Evolutionary conservation across 92 coral and sea anemone genomes (phyloP).

Genomic region (Porites divaricata): DNA sequence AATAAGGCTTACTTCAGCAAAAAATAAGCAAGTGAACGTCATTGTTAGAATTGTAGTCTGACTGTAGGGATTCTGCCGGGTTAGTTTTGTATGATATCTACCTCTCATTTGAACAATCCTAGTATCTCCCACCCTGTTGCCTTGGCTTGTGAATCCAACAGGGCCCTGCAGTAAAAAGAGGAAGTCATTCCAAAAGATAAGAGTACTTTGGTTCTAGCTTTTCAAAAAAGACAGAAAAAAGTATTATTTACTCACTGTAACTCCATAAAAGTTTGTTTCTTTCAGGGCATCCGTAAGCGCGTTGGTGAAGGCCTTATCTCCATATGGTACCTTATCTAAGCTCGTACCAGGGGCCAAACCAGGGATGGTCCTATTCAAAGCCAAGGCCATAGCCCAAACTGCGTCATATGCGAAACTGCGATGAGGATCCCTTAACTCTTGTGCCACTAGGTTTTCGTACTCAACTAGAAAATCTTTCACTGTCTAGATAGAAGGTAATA

Average conservation of each 20-base stretch:
- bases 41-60: too few species aligned
- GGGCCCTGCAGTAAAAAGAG: conserved; percentile 68
- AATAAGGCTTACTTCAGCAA: too few species aligned
- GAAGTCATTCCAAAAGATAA: too few species aligned
- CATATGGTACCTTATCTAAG: conserved; percentile 74
- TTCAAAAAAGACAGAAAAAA: background rate
- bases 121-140: conserved; percentile 86
- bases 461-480: conserved; percentile 61
- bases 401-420: conserved; percentile 84
- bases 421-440: conserved; percentile 53
- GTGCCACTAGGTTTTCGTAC: conserved; percentile 64
- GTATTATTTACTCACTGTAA: conserved; percentile 63
- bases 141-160: conserved; percentile 77
- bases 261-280: conserved; percentile 68
- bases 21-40: too few species aligned
- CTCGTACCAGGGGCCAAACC: conserved; percentile 46
- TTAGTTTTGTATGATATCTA: background rate
- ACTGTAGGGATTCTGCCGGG: too few species aligned
- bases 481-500: conserved; percentile 58
- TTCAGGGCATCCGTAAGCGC: conserved; percentile 55
- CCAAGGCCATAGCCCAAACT: conserved; percentile 89
- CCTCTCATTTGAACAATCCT: conserved; percentile 73
- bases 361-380: conserved; percentile 72
- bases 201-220: background rate
- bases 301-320: conserved; percentile 48